Percentiles rank a stretch among this genome's conserved stretches.
Conservation (phyloP, 2,113 vertebrate species). For the Tamias sibiricus region DNA sequence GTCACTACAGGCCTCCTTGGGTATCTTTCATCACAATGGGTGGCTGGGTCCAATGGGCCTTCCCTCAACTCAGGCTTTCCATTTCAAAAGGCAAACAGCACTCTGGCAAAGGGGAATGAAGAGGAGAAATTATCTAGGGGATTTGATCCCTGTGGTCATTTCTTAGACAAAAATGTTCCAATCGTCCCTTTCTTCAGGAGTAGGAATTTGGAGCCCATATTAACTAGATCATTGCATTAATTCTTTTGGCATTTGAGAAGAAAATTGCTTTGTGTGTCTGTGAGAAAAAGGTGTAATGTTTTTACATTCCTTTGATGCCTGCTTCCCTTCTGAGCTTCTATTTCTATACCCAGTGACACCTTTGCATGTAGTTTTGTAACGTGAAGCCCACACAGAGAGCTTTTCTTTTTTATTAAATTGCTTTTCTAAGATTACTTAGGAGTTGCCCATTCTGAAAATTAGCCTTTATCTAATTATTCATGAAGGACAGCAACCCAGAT, state of each 20-base stretch:
- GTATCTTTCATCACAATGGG: neutral
- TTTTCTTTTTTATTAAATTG: neutral
- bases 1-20: neutral
- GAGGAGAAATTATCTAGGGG: neutral
- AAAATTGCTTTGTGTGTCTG: conserved; percentile 44
- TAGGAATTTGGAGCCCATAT: neutral
- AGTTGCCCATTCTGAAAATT: conserved; percentile 54
- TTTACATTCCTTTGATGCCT: conserved; percentile 29
- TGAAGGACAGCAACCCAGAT: neutral
- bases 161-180: conserved; percentile 30
- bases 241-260: conserved; percentile 40
- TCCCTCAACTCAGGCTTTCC: conserved; percentile 4
- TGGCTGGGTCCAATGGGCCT: neutral
- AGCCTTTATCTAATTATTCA: conserved; percentile 50
- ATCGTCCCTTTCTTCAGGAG: conserved; percentile 22
- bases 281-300: conserved; percentile 43
- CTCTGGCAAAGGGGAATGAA: neutral
- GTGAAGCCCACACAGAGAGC: neutral
- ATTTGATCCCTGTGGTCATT: conserved; percentile 31
- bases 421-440: conserved; percentile 65
- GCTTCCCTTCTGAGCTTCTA: conserved; percentile 7
- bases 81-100: conserved; percentile 28
- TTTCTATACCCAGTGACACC: neutral
- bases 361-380: conserved; percentile 23
- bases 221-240: neutral